A percentile compares a stretch with the other conserved stretches of the same genome.
Conservation (phyloP, 2,113 vertebrate species). For the Misgurnus mizolepis region DNA sequence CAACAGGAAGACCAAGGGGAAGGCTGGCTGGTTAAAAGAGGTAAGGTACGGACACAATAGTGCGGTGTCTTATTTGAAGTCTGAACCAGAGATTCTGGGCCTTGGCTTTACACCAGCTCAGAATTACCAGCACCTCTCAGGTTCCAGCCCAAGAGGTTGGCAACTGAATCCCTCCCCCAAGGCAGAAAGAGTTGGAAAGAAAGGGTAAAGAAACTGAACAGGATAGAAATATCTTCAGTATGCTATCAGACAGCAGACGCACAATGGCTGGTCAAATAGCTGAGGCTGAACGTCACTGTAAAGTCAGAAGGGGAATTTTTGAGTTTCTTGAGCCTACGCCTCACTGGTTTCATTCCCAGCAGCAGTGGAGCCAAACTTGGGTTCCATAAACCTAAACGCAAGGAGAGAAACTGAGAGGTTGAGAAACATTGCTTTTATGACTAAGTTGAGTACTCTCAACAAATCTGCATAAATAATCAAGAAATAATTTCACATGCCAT, state of each 20-base stretch:
- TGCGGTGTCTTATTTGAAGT: slow-evolving; percentile 42
- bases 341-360: slow-evolving; percentile 35
- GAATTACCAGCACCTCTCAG: slow-evolving; percentile 31
- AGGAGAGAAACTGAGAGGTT: slow-evolving; percentile 2
- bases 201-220: slow-evolving; percentile 4
- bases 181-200: not conserved
- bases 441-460: not conserved
- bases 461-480: not conserved
- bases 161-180: slow-evolving; percentile 36
- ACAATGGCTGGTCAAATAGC: slow-evolving; percentile 35
- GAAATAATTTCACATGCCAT: not conserved
- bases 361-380: slow-evolving; percentile 11
- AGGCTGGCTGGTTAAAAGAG: slow-evolving; percentile 4
- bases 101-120: slow-evolving; percentile 7
- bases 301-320: slow-evolving; percentile 40
- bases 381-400: slow-evolving; percentile 10
- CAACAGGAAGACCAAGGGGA: slow-evolving; percentile 23
- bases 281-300: slow-evolving; percentile 32
- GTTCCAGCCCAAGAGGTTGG: slow-evolving; percentile 26
- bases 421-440: not conserved
- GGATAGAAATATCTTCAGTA: slow-evolving; percentile 36
- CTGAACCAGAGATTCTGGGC: slow-evolving; percentile 34
- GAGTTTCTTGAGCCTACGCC: slow-evolving; percentile 15
- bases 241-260: slow-evolving; percentile 18
- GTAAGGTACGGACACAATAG: slow-evolving; percentile 37